A percentile compares a stretch with the other conserved stretches of the same genome.
Conservation (phyloP, 1,140 invertebrate genomes). For the Zaprionus ghesquierei region DNA sequence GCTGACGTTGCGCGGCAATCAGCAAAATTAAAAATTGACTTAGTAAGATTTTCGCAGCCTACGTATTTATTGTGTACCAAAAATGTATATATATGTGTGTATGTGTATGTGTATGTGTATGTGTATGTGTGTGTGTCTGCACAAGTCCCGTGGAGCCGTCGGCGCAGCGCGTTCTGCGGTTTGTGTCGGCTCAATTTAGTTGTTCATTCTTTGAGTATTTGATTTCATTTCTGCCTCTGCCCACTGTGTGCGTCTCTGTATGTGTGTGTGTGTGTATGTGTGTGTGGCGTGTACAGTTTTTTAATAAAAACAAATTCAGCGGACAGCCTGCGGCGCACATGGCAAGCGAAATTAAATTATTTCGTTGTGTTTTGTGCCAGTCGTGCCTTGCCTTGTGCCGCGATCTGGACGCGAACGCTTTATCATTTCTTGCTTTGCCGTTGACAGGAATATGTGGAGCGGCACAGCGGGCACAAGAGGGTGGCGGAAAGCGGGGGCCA, state of each 20-base stretch:
- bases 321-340: conserved; percentile 74
- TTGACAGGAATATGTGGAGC: conserved; percentile 49
- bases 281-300: conserved; percentile 63
- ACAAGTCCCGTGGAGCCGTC: conserved; percentile 13
- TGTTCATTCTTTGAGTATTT: conserved; percentile 75
- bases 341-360: conserved; percentile 79
- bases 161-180: conserved; percentile 20
- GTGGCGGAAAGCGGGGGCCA: neutral
- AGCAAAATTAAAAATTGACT: conserved; percentile 28
- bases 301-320: conserved; percentile 79
- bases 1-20: neutral
- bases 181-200: conserved; percentile 45
- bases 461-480: neutral
- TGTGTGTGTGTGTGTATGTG: conserved; percentile 11
- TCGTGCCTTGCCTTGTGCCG: conserved; percentile 18
- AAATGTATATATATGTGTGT: neutral
- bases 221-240: conserved; percentile 63
- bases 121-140: neutral
- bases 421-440: conserved; percentile 66
- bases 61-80: conserved; percentile 1
- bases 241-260: conserved; percentile 14
- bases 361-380: conserved; percentile 47
- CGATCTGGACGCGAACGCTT: conserved; percentile 63
- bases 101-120: neutral
- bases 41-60: conserved; percentile 23